Evolutionary conservation across 2,888 invertebrate genomes (phyloP).

Genomic region (Oxytorus armatus): DNA sequence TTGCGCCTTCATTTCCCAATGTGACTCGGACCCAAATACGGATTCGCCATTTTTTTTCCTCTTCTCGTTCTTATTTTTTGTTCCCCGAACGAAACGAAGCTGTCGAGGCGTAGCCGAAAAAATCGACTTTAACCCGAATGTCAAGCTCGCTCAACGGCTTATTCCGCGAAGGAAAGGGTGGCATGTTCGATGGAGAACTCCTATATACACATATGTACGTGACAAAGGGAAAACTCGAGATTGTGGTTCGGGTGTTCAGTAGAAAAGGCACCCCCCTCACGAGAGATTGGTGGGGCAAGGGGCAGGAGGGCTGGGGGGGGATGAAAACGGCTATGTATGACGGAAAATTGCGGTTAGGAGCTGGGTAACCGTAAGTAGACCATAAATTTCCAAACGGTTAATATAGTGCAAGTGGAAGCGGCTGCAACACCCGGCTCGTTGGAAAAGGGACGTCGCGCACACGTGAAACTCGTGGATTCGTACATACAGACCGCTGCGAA

Average conservation of each 20-base stretch:
- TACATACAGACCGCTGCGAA: neutral
- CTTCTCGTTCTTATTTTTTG: neutral
- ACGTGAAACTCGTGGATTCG: too few relatives aligned
- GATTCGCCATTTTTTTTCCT: conserved; percentile 16
- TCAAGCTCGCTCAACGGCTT: too few relatives aligned
- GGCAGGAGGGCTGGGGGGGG: neutral
- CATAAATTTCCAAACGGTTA: conserved; percentile 79
- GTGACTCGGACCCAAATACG: conserved; percentile 45
- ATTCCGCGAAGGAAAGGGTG: too few relatives aligned
- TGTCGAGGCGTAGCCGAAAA: conserved; percentile 46
- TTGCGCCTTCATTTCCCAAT: conserved; percentile 25
- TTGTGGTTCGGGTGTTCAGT: too few relatives aligned
- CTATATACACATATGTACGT: too few relatives aligned
- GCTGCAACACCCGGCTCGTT: conserved; percentile 45
- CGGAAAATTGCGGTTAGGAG: conserved; percentile 73
- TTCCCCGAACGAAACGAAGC: conserved; percentile 45
- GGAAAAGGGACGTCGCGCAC: conserved; percentile 48
- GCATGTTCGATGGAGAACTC: too few relatives aligned
- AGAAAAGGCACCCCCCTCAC: too few relatives aligned
- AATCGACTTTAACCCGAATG: conserved; percentile 64
- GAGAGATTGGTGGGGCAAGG: neutral
- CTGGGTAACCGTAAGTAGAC: conserved; percentile 72
- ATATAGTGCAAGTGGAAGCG: conserved; percentile 71
- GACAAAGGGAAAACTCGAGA: neutral
- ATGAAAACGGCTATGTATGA: conserved; percentile 45